A percentile compares a stretch with the other conserved stretches of the same genome.
These are phyloP conservation scores for Slavum lentiscoides DNA, from an alignment of 2,888 invertebrate species.

Conservation along the genomic window DNA sequence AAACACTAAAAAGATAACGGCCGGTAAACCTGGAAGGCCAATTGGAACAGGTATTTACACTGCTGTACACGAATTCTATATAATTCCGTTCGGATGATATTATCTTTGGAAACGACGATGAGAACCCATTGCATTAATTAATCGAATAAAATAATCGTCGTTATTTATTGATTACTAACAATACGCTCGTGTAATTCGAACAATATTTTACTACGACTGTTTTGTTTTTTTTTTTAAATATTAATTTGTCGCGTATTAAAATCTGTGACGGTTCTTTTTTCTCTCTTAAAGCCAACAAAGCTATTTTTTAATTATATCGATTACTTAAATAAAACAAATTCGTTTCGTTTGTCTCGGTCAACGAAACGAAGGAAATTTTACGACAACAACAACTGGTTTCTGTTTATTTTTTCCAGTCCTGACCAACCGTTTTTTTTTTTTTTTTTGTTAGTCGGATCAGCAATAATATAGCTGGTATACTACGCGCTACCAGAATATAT, in stretches of 20 bases:
- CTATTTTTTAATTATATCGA: neutral
- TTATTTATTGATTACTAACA: neutral
- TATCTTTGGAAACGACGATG: neutral
- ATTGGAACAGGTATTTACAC: neutral
- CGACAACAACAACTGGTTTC: neutral
- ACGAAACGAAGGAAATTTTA: neutral
- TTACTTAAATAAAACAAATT: neutral
- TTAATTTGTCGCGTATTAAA: neutral
- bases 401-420: neutral
- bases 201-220: neutral
- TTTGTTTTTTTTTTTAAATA: neutral
- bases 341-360: neutral
- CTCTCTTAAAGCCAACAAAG: neutral
- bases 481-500: neutral
- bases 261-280: neutral
- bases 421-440: neutral
- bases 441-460: neutral
- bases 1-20: conserved; percentile 1
- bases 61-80: neutral
- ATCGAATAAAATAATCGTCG: neutral
- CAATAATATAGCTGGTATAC: neutral
- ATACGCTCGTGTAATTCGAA: neutral
- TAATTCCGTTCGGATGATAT: neutral
- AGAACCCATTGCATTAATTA: neutral
- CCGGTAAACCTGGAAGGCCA: neutral